Base-by-base conservation (phyloP, 1,140 invertebrate species). In the Magallana ariakensis region DNA sequence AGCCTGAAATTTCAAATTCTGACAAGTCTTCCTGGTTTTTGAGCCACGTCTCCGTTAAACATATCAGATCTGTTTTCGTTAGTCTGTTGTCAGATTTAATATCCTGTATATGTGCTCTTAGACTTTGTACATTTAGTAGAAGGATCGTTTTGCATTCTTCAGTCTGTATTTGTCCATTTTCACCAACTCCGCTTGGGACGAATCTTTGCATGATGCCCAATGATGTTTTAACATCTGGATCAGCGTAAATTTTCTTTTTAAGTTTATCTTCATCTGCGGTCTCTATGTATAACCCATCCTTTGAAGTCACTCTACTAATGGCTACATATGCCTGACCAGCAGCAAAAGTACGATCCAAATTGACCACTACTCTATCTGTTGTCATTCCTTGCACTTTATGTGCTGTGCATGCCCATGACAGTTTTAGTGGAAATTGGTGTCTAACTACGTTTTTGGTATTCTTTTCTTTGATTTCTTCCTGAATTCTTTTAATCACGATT, bases 281-380 rank as follows among this genome's bases (percentile, higher is more conserved):
- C 55, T 54, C 53, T 11, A 85, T 53, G n/a, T 11, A 75, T 54
- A 85, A 26, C n/a, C 84, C 84, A n/a, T 85, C 33, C 66, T 56
- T 9, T 55, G 84, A 54, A 19, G 84, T 85, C 26, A 75, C 84
- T 19, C 84, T 15, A 85, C 84, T 85, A 66, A 85, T 53, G 0
- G 84, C 84, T 53, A 85, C 84, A 55, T 85, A 85, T 19, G 84
- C 84, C 22, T 85, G 84, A 53, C 84, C 84, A 53, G 62, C 58
- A 33, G 84, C 26, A 75, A 85, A 85, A 15, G 66, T 19, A 10
- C 56, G 33, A 19, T 85, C 60, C 19, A 85, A 85, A 85, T 75
- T 75, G 46, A 85, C 84, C 53, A 85, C 84, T 19, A 75, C 66
- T 1, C n/a, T 75, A n/a, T 70, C 15, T 53, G 46, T 55, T 15